phyloP scores from a whole-genome alignment of 1,140 invertebrate species.

The Oscheius sp. region DNA sequence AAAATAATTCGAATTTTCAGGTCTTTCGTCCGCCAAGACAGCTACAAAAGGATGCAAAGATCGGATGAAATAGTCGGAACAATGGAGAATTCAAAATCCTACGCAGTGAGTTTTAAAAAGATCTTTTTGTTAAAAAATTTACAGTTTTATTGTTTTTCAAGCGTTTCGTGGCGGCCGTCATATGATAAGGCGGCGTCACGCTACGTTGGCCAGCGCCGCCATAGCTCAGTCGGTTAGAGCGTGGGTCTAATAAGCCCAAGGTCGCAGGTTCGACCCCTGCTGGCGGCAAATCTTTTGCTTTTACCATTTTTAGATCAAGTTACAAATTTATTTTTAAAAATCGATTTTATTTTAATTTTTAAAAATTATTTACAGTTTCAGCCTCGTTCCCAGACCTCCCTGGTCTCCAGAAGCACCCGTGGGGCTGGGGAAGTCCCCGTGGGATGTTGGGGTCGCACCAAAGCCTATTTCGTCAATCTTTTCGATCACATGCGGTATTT shows the following conservation, averaged over 20 bases:
- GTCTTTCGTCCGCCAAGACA: slow-evolving; percentile 57
- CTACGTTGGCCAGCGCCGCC: not conserved
- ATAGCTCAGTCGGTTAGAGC: not conserved
- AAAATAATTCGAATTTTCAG: slow-evolving; percentile 37
- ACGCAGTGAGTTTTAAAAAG: slow-evolving; percentile 49
- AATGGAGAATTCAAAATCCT: slow-evolving; percentile 44
- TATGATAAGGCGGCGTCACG: too few species aligned
- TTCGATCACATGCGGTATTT: slow-evolving; percentile 26
- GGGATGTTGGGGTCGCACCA: slow-evolving; percentile 32
- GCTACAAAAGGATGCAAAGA: slow-evolving; percentile 54
- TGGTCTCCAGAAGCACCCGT: slow-evolving; percentile 27
- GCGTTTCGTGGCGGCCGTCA: too few species aligned
- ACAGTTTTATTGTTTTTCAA: too few species aligned
- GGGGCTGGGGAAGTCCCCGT: not conserved
- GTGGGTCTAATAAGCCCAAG: not conserved
- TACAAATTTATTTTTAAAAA: too few species aligned
- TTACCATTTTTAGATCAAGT: too few species aligned
- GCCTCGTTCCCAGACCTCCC: slow-evolving; percentile 35
- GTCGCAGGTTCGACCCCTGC: not conserved
- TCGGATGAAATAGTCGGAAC: slow-evolving; percentile 36
- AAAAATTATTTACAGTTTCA: slow-evolving; percentile 12
- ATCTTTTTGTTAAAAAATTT: too few species aligned
- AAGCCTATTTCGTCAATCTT: slow-evolving; percentile 7
- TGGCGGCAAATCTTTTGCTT: too few species aligned
- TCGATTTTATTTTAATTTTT: too few species aligned